Evolutionary conservation across 2,888 invertebrate species (phyloP).

Genomic region (Anticlea derivata): DNA sequence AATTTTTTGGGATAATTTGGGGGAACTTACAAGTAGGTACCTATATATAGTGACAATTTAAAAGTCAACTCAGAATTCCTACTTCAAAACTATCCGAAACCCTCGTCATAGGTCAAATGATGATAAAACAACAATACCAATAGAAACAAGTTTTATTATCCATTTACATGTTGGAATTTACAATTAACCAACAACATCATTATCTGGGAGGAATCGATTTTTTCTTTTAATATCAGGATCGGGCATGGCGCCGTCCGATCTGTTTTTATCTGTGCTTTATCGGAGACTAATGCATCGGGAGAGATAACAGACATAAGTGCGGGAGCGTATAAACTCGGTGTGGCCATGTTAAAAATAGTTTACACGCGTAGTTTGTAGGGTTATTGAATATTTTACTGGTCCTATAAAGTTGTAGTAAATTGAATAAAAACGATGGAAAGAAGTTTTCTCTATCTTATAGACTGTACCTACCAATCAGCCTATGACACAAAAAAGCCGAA

Average conservation of each 20-base stretch:
- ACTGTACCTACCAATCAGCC: no score
- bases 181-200: conserved; percentile 80
- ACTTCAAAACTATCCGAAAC: not conserved
- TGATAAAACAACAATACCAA: conserved; percentile 44
- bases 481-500: no score
- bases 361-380: conserved; percentile 76
- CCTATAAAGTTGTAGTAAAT: conserved; percentile 9
- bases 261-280: conserved; percentile 79
- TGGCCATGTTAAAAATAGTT: conserved; percentile 83
- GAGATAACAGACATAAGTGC: conserved; percentile 80
- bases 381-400: conserved; percentile 43
- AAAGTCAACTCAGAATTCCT: no score
- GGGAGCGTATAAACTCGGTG: conserved; percentile 80
- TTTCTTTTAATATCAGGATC: conserved; percentile 78
- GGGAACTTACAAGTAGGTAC: no score
- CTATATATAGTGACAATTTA: no score
- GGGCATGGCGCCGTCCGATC: conserved; percentile 80
- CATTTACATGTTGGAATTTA: conserved; percentile 67
- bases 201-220: conserved; percentile 73
- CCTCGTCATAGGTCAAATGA: conserved; percentile 41
- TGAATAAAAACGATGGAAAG: not conserved
- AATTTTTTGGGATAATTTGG: no score
- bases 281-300: conserved; percentile 81
- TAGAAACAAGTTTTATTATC: conserved; percentile 55
- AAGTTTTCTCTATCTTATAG: no score